These are phyloP conservation scores for Pitangus sulphuratus DNA, from an alignment of 2,797 vertebrate species.

Conservation along the genomic window DNA sequence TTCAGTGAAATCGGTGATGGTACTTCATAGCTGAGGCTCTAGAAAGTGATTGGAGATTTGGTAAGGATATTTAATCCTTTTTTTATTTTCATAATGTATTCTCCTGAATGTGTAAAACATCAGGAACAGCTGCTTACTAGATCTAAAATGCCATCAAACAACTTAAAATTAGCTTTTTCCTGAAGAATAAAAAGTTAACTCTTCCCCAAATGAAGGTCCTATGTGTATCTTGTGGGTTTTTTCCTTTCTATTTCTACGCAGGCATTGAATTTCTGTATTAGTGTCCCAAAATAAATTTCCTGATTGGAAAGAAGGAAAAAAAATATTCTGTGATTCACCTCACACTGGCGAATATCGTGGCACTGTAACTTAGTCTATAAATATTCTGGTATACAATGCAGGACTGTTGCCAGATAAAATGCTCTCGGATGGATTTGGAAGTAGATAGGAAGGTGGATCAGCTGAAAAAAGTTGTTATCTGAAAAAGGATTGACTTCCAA, in stretches of 20 bases:
- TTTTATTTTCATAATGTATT: not conserved
- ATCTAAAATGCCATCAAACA: not conserved
- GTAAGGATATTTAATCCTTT: not conserved
- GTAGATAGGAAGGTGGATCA: slow-evolving; percentile 5
- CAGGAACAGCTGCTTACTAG: not conserved
- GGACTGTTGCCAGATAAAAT: not conserved
- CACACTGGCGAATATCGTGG: not conserved
- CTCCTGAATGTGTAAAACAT: not conserved
- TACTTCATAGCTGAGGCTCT: not conserved
- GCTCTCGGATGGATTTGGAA: not conserved
- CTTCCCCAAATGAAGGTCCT: not conserved
- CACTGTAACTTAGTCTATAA: not conserved
- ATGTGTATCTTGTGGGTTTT: accelerated
- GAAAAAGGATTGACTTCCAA: slow-evolving; percentile 34
- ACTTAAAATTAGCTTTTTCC: not conserved
- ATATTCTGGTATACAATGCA: not conserved
- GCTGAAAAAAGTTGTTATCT: slow-evolving; percentile 40
- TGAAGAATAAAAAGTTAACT: not conserved
- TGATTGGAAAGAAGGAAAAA: not conserved
- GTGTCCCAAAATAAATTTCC: not conserved
- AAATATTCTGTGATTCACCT: not conserved
- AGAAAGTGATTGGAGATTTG: not conserved
- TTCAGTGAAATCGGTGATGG: not conserved
- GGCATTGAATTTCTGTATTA: not conserved
- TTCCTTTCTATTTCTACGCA: not conserved